Evolutionary conservation across 2,888 invertebrate genomes (phyloP).

Genomic region (Myopa tessellatipennis): DNA sequence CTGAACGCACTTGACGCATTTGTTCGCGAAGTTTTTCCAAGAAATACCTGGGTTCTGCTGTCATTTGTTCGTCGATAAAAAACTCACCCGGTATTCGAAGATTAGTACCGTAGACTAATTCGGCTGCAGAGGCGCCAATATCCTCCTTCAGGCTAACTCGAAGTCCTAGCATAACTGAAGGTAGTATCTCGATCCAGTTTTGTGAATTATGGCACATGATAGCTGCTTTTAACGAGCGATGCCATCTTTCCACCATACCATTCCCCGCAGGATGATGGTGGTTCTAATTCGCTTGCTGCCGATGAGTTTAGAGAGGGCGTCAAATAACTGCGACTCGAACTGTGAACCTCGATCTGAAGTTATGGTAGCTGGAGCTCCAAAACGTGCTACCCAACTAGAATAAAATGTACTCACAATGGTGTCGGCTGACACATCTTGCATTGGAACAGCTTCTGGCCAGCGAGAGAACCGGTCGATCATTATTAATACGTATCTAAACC

Average conservation of each 20-base stretch:
- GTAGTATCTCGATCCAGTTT: too few species aligned
- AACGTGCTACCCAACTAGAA: constrained; percentile 63
- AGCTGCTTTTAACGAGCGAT: too few species aligned
- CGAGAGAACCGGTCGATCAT: not conserved
- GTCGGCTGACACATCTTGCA: constrained; percentile 10
- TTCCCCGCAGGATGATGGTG: constrained; percentile 63
- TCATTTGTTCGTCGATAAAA: constrained; percentile 39
- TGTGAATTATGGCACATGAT: too few species aligned
- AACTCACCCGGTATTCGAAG: constrained; percentile 24
- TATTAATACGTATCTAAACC: constrained; percentile 54
- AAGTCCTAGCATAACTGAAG: too few species aligned
- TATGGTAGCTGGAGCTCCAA: constrained; percentile 57
- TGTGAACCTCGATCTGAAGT: constrained; percentile 60
- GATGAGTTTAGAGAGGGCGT: constrained; percentile 50
- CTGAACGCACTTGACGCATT: constrained; percentile 38
- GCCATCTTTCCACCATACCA: too few species aligned
- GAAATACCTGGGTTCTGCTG: constrained; percentile 25
- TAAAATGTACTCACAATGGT: constrained; percentile 30
- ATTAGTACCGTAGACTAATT: too few species aligned
- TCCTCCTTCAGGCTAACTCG: too few species aligned
- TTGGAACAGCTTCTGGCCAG: constrained; percentile 49
- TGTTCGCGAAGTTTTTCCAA: constrained; percentile 33
- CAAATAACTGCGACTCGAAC: constrained; percentile 58
- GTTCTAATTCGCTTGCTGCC: constrained; percentile 51
- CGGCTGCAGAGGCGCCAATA: too few species aligned